A percentile compares a stretch with the other conserved stretches of the same genome.
phyloP scores from a whole-genome alignment of 2,888 invertebrate species.

The Polylopha cassiicola region DNA sequence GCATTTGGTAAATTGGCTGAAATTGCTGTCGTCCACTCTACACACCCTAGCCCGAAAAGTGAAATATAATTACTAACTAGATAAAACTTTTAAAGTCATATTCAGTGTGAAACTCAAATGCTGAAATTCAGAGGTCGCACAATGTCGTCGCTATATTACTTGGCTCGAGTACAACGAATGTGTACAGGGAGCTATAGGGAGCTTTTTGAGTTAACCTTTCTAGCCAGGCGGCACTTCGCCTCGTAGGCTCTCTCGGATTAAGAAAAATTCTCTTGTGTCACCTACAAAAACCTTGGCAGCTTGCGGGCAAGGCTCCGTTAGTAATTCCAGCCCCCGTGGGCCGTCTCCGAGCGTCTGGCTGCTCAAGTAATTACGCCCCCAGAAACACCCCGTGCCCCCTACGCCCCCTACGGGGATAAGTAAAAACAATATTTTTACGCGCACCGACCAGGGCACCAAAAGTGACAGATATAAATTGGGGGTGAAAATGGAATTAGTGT shows the following conservation, averaged over 20 bases:
- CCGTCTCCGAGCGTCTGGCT: conserved; percentile 52
- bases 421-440: conserved; percentile 76
- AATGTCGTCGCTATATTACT: neutral
- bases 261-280: conserved; percentile 55
- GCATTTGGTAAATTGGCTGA: conserved; percentile 21
- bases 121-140: neutral
- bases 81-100: conserved; percentile 1
- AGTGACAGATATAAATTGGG: conserved; percentile 74
- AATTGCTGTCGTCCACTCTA: conserved; percentile 20
- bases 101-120: neutral
- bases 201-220: conserved; percentile 11
- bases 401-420: conserved; percentile 57
- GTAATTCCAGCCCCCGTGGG: conserved; percentile 60
- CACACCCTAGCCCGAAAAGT: no score
- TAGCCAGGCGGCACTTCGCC: conserved; percentile 5
- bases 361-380: conserved; percentile 72
- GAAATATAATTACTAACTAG: no score
- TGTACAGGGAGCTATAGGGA: conserved; percentile 14
- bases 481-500: conserved; percentile 67
- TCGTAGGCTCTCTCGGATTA: conserved; percentile 39
- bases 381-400: conserved; percentile 33
- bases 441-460: conserved; percentile 62
- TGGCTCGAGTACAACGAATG: conserved; percentile 3
- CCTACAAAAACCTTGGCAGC: conserved; percentile 53
- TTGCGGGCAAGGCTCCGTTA: conserved; percentile 47